A percentile compares a stretch with the other conserved stretches of the same genome.
phyloP scores from a whole-genome alignment of 2,888 invertebrate genomes.

The Sinelater perroti region DNA sequence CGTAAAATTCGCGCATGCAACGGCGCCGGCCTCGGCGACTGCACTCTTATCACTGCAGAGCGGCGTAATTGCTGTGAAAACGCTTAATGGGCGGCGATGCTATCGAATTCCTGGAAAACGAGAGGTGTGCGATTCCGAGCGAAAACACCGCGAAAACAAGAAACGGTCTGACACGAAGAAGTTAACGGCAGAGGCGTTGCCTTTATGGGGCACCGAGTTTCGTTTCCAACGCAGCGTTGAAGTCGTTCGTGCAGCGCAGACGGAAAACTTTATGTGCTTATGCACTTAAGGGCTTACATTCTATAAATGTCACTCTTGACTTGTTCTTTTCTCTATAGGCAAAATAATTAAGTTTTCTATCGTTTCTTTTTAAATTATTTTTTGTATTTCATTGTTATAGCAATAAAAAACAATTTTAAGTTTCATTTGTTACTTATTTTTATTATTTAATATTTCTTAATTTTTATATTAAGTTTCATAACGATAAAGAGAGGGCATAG shows the following conservation, averaged over 20 bases:
- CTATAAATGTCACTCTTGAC: too few relatives aligned
- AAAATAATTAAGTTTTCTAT: too few relatives aligned
- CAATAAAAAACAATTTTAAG: too few relatives aligned
- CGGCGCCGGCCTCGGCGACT: conserved; percentile 39
- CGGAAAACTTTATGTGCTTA: too few relatives aligned
- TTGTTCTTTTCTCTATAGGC: too few relatives aligned
- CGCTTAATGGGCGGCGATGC: conserved; percentile 2
- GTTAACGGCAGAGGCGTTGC: too few relatives aligned
- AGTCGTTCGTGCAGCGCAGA: too few relatives aligned
- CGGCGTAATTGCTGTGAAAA: conserved; percentile 12
- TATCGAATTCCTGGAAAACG: not conserved
- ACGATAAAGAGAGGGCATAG: too few relatives aligned
- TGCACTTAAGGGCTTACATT: too few relatives aligned
- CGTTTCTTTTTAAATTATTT: too few relatives aligned
- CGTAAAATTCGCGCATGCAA: conserved; percentile 33
- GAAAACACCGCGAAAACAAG: not conserved
- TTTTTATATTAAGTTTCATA: too few relatives aligned
- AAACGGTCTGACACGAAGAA: conserved; percentile 8
- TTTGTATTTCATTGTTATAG: too few relatives aligned
- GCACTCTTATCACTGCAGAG: conserved; percentile 43
- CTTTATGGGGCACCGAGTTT: not conserved
- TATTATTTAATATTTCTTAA: not conserved
- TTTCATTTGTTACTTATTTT: not conserved
- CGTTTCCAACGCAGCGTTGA: not conserved
- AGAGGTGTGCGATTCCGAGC: not conserved